Base-by-base conservation (phyloP, 2,113 vertebrate species). In the Petrocephalus microphthalmus region DNA sequence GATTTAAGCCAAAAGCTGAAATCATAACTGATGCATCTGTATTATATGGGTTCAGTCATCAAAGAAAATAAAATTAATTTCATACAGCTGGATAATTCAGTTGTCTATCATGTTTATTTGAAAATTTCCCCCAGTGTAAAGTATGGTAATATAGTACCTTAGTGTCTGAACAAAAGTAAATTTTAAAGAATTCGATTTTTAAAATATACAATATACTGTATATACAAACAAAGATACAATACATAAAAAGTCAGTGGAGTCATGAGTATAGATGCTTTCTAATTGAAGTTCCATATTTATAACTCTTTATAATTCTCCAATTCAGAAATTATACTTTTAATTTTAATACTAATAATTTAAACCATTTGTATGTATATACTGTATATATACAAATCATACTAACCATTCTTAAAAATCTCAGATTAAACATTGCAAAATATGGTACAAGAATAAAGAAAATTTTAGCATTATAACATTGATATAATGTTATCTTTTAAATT, bases 291-390 rank as follows among this genome's bases (percentile, higher is more conserved):
- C 88, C 90, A 86, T 89, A 87, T 90, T 88, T 91, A 86, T 84
- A 89, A 33, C 87, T 87, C 90, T 87, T 54, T 17, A 90, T 47
- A 20, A 56, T 56, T 60, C 6, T 88, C 88, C 57, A 83, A 87
- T 91, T 90, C 85, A 89, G 93, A 91, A 88, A 93, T 92, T 91
- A 94, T 74, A 91, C 90, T 91, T 90, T n/a, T n/a, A 89, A 89
- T 84, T 89, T 90, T 92, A 57, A 89, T 88, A 88, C 90, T 92
- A 93, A 95, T 95, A 94, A 96, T 93, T 95, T 95, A 95, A 90
- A 4, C 89, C 20, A 82, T 88, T 78, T 82, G 89, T 57, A 85
- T 37, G 37, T 56, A 64, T 64, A 25, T 25, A 84, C 2, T 51
- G 45, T 33, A 10, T 85, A 90, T 57, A 85, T 15, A 88, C 47